Evolutionary conservation across 2,888 invertebrate genomes (phyloP).

Genomic region (Sylvicola cinctus): DNA sequence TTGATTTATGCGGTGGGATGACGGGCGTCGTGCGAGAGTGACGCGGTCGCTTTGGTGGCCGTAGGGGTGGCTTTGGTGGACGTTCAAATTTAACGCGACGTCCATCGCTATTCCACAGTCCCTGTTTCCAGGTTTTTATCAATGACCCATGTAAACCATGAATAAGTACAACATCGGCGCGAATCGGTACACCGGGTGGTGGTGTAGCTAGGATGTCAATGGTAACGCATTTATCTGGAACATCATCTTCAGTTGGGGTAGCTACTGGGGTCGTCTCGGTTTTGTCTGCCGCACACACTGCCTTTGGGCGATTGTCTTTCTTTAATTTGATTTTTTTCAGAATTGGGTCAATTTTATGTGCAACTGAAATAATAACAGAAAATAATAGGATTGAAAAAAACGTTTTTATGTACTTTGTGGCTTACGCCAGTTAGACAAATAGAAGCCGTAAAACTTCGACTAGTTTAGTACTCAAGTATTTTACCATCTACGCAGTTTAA

Average conservation of each 20-base stretch:
- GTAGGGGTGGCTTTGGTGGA: conserved; percentile 21
- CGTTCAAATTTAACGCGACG: conserved; percentile 21
- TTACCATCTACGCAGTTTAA: no score
- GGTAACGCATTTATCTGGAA: conserved; percentile 17
- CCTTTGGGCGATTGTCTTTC: conserved; percentile 12
- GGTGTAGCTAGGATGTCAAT: conserved; percentile 21
- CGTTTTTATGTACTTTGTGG: no score
- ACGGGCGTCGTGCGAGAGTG: conserved; percentile 17
- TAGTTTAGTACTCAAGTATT: no score
- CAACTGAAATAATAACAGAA: conserved; percentile 5
- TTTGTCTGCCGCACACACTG: not conserved
- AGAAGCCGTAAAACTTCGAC: no score
- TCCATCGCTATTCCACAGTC: conserved; percentile 34
- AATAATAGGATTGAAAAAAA: not conserved
- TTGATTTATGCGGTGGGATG: conserved; percentile 15
- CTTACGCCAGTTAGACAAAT: no score
- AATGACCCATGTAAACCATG: conserved; percentile 65
- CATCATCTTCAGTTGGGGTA: not conserved
- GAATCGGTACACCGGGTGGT: conserved; percentile 18
- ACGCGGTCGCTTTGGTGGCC: conserved; percentile 20
- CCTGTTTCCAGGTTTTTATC: conserved; percentile 67
- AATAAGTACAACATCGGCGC: conserved; percentile 58
- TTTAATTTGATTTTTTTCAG: conserved; percentile 21
- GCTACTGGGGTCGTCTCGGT: not conserved
- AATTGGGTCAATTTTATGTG: conserved; percentile 20